Percentiles rank a stretch among this genome's conserved stretches.
phyloP scores from a whole-genome alignment of 2,113 vertebrate species.

The Solea senegalensis region DNA sequence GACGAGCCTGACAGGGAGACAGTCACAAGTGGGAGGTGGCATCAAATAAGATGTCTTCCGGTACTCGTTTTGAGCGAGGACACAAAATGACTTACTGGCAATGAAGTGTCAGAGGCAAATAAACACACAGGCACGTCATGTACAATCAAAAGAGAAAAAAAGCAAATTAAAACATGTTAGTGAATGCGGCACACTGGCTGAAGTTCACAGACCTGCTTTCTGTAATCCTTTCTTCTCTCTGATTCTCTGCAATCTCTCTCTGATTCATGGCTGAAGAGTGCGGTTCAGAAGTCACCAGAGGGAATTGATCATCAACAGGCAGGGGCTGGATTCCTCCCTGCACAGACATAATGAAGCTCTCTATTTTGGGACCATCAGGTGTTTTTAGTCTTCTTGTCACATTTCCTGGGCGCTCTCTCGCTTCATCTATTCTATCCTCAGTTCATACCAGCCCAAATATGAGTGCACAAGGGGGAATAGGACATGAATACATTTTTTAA shows the following conservation, averaged over 20 bases:
- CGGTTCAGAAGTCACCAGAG: constrained; percentile 65
- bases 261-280: constrained; percentile 51
- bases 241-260: constrained; percentile 11
- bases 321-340: constrained; percentile 45
- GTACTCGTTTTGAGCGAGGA: constrained; percentile 31
- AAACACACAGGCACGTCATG: constrained; percentile 17
- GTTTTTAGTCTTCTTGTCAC: constrained; percentile 54
- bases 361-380: constrained; percentile 77
- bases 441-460: constrained; percentile 69
- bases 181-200: constrained; percentile 1
- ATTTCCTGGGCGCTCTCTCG: constrained; percentile 56
- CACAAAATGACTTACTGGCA: constrained; percentile 32
- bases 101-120: constrained; percentile 5
- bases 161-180: constrained; percentile 2
- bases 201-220: constrained; percentile 35
- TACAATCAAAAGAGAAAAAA: constrained; percentile 38
- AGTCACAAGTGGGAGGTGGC: constrained; percentile 38
- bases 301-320: constrained; percentile 76
- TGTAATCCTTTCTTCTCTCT: background rate
- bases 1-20: constrained; percentile 35
- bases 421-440: constrained; percentile 45
- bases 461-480: constrained; percentile 69
- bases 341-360: constrained; percentile 74
- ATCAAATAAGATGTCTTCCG: constrained; percentile 23
- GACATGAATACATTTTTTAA: constrained; percentile 61